Evolutionary conservation across 2,113 vertebrate genomes (phyloP).

Genomic region (Ondatra zibethicus): DNA sequence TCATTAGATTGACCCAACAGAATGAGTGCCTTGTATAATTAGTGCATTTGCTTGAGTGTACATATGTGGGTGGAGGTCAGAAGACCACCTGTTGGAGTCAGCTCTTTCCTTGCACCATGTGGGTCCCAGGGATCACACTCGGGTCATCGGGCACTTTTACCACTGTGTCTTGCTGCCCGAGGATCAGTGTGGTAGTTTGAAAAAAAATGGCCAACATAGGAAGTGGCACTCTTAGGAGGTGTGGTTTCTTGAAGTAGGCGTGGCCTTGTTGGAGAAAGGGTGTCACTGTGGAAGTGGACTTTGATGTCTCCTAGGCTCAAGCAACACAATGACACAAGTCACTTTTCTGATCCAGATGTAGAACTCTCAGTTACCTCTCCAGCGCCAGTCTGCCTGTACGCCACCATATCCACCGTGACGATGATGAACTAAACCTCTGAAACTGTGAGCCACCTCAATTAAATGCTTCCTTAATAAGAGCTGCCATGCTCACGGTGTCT

Average conservation of each 20-base stretch:
- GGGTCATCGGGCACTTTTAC: not conserved
- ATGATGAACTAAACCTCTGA: not conserved
- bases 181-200: not conserved
- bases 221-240: not conserved
- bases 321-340: not conserved
- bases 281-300: not conserved
- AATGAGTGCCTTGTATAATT: no score
- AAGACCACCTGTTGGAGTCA: not conserved
- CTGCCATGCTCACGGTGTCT: not conserved
- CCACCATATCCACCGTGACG: not conserved
- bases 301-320: not conserved
- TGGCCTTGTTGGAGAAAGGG: not conserved
- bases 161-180: not conserved
- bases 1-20: not conserved
- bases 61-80: not conserved
- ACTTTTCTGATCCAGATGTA: not conserved
- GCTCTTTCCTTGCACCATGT: not conserved
- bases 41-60: not conserved
- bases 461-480: not conserved
- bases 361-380: not conserved
- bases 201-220: not conserved
- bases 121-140: not conserved
- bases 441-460: not conserved
- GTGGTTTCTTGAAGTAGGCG: not conserved
- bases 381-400: not conserved